Evolutionary conservation across 2,888 invertebrate species (phyloP).

Genomic region (Plagodis dolabraria): DNA sequence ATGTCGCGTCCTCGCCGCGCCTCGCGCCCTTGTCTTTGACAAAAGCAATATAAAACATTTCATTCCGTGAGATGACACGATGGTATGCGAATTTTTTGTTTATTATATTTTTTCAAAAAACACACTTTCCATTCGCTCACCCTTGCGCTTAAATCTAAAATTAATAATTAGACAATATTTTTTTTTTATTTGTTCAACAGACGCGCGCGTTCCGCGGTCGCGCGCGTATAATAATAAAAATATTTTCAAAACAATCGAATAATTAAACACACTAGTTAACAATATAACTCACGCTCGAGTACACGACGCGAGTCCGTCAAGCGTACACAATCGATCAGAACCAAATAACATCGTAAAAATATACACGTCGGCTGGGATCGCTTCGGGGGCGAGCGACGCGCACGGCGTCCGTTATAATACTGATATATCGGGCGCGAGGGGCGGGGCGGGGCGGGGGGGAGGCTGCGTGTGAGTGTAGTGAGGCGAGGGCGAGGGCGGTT

Average conservation of each 20-base stretch:
- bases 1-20: constrained; percentile 47
- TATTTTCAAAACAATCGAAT: constrained; percentile 85
- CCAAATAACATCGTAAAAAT: constrained; percentile 68
- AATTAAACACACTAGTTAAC: constrained; percentile 85
- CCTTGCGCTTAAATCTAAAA: constrained; percentile 84
- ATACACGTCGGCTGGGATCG: constrained; percentile 63
- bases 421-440: constrained; percentile 46
- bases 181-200: constrained; percentile 82
- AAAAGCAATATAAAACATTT: constrained; percentile 83
- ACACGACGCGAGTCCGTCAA: constrained; percentile 44
- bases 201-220: constrained; percentile 74
- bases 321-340: constrained; percentile 50
- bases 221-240: constrained; percentile 84
- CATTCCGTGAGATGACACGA: constrained; percentile 83
- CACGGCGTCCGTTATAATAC: constrained; percentile 53
- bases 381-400: constrained; percentile 66
- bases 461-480: constrained; percentile 23
- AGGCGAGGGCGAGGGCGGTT: constrained; percentile 66
- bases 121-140: constrained; percentile 82
- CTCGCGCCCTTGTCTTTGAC: constrained; percentile 65
- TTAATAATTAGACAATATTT: constrained; percentile 85
- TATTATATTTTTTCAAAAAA: constrained; percentile 67
- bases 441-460: constrained; percentile 36
- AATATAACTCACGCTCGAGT: constrained; percentile 77
- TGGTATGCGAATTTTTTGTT: constrained; percentile 78